Evolutionary conservation across 2,888 invertebrate genomes (phyloP), one percentile per base, ranked within the genome.

Genomic region (Nomada goodeniana): DNA sequence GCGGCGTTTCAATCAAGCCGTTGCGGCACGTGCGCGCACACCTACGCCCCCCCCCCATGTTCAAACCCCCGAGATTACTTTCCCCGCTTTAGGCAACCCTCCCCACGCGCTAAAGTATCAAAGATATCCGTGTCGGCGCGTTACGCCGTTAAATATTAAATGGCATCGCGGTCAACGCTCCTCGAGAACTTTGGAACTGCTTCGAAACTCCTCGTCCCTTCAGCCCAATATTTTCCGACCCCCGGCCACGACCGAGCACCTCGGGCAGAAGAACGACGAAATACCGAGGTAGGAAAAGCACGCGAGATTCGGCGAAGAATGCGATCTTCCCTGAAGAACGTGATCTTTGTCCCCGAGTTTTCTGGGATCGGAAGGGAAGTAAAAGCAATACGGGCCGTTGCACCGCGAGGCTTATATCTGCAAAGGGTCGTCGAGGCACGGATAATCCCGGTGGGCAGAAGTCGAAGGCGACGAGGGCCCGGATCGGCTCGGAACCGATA

Each of bases 1-100:
- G 77, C 87, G 88, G 88, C 91, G 91, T 90, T 91, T 91, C 91
- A 91, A 91, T 91, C 91, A 89, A 88, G 90, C 86, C 77, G 74
- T 72, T 76, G 69, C 86, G 86, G 55, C 77, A 86, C 86, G 83
- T 85, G 82, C 80, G 75, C 75, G 42, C 75, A 42, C 80, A 63
- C 61, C 68, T 63, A 55, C 76, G 71, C 61, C 61, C 65, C 60
- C 61, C 61, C 65, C 60, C 68, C 47, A 36, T 73, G 57, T 76
- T 78, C 76, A 84, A 50, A 18, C 69, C 18, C 60, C 50, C 57
- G 61, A 73, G 79, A 85, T 84, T 82, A 80, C 84, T 82, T 84
- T 82, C 75, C 82, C 26, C 74, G 53, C 79, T 61, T 75, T 63
- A 15, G 44, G 13, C 44, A 7, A 23, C 11, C 42, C 13, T 20